phyloP scores from a whole-genome alignment of 35 echinoderm and acorn worm genomes.

The Diadema setosum region DNA sequence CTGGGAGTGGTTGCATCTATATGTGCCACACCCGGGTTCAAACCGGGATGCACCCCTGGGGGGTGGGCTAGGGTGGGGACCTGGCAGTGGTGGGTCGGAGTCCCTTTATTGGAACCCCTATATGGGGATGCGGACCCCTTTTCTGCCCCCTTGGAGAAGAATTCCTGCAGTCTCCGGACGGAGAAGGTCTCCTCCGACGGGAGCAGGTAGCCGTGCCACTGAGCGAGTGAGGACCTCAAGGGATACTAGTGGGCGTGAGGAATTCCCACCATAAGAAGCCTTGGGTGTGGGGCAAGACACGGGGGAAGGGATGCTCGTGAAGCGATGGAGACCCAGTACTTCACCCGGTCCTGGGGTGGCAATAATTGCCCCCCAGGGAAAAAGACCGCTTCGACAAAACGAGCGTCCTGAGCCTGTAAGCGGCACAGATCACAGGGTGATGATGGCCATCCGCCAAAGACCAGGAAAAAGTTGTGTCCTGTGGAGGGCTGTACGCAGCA shows the following conservation, averaged over 20 bases:
- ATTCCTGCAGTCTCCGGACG: background rate
- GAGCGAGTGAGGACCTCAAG: background rate
- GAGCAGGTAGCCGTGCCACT: background rate
- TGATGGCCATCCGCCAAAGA: background rate
- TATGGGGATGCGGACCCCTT: background rate
- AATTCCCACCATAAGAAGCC: background rate
- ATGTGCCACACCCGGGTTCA: background rate
- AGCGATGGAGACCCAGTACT: too few relatives aligned
- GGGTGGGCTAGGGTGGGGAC: background rate
- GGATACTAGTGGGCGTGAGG: background rate
- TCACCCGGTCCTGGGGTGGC: too few relatives aligned
- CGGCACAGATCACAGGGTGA: too few relatives aligned
- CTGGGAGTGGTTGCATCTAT: background rate
- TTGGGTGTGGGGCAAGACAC: too few relatives aligned
- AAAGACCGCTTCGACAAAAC: too few relatives aligned
- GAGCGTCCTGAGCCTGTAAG: too few relatives aligned
- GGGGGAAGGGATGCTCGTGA: too few relatives aligned
- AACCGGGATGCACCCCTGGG: background rate
- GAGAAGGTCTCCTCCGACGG: background rate
- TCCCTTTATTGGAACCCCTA: background rate
- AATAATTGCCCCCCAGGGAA: too few relatives aligned
- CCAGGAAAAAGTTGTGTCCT: background rate
- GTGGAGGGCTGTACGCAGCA: background rate
- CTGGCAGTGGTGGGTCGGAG: background rate
- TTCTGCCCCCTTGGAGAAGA: background rate